These are phyloP conservation scores for Thalassophryne amazonica DNA, from an alignment of 2,797 vertebrate species.

Conservation along the genomic window DNA sequence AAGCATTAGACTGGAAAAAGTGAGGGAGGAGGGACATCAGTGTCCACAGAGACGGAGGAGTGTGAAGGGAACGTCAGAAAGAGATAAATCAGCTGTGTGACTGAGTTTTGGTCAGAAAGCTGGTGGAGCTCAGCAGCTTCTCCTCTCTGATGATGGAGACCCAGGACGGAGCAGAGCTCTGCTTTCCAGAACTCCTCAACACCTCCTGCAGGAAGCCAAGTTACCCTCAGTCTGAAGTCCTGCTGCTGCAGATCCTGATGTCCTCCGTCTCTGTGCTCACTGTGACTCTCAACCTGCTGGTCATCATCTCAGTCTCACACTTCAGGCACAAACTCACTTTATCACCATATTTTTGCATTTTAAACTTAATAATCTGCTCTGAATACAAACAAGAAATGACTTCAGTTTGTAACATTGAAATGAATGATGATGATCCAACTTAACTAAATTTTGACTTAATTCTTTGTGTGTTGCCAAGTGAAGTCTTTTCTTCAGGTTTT, in stretches of 20 bases:
- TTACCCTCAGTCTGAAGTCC: not conserved
- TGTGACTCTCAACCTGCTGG: slow-evolving; percentile 61
- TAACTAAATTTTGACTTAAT: too few relatives aligned
- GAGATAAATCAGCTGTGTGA: not conserved
- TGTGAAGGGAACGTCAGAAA: too few relatives aligned
- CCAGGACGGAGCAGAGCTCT: slow-evolving; percentile 1
- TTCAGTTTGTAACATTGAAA: too few relatives aligned
- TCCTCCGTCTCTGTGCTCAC: slow-evolving; percentile 46
- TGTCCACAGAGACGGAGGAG: not conserved
- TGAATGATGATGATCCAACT: too few relatives aligned
- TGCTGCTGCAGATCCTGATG: not conserved
- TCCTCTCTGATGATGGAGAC: slow-evolving; percentile 1
- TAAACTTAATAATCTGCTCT: too few relatives aligned
- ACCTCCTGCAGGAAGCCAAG: slow-evolving; percentile 14
- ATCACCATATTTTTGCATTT: too few relatives aligned
- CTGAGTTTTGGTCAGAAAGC: not conserved
- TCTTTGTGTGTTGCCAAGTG: too few relatives aligned
- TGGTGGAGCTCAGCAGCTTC: not conserved
- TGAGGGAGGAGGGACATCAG: not conserved
- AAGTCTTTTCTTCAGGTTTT: too few relatives aligned
- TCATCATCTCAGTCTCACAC: slow-evolving; percentile 71
- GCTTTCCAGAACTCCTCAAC: slow-evolving; percentile 29
- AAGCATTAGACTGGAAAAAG: not conserved
- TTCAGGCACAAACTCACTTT: slow-evolving; percentile 46
- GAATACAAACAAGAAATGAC: too few relatives aligned